phyloP scores from a whole-genome alignment of 2,113 vertebrate species.

The Isurus oxyrinchus region DNA sequence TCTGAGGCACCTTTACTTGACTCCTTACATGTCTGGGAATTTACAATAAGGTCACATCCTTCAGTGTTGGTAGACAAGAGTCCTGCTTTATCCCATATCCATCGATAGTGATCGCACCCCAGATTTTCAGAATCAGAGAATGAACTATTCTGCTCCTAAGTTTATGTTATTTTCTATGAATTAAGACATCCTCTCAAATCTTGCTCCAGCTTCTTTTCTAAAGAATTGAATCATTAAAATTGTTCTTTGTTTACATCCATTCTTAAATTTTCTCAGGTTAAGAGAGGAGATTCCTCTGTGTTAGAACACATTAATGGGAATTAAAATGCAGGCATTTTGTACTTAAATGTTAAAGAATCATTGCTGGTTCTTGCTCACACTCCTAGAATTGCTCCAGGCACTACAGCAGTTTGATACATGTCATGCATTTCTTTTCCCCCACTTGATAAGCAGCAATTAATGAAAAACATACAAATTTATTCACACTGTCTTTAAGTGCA shows the following conservation, averaged over 20 bases:
- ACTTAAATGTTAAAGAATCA: neutral
- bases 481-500: neutral
- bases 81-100: neutral
- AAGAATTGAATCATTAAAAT: neutral
- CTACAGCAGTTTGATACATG: neutral
- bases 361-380: neutral
- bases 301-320: neutral
- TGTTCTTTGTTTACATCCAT: neutral
- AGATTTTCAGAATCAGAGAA: neutral
- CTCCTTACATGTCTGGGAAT: neutral
- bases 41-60: neutral
- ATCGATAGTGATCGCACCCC: no score
- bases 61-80: neutral
- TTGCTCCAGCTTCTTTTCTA: neutral
- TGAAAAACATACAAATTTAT: conserved; percentile 20
- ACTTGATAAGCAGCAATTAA: conserved; percentile 8
- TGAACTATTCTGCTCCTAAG: neutral
- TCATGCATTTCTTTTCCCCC: neutral
- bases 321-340: neutral
- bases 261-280: neutral
- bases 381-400: neutral
- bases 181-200: neutral
- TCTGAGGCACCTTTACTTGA: no score
- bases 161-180: neutral
- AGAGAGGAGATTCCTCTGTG: neutral